Base-by-base conservation (phyloP, 2,888 invertebrate genomes). In the Coremacera marginata region DNA sequence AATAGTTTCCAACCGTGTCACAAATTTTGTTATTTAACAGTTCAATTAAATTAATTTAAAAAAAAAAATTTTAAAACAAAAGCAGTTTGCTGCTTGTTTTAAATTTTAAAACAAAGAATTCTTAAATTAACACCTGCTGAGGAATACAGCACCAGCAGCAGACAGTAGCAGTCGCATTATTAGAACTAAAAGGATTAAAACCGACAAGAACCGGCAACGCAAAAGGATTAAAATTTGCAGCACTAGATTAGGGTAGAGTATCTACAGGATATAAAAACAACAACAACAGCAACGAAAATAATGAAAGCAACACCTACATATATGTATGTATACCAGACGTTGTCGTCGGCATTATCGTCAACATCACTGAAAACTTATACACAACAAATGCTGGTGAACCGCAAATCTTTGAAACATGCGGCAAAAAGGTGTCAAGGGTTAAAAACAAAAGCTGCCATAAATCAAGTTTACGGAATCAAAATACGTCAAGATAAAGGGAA, bases 361-460 rank as follows among this genome's bases (percentile, higher is more conserved):
- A 0, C 44, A n/a, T 19, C 9, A 19, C 0, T 49, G 25, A n/a
- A 19, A 49, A 27, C 49, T 67, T 19, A 22, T 25, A 49, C 44
- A 14, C 19, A 22, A 25, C n/a, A 67, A 67, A 49, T 49, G 22
- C 67, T 19, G 68, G 51, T 51, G 68, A 68, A 68, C 60, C 34
- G 37, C 37, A 71, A 49, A 44, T 5, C 68, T 4, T 51, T 19
- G 55, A 49, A 19, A 55, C 55, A 70, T 52, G 22, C 51, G 52
- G 25, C 16, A 51, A 37, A 11, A 60, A 60, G 25, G 72, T 62
- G 72, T 62, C 27, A 72, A 72, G 72, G 72, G 72, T 72, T 72
- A 60, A 62, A n/a, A 62, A 14, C 22, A 44, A 19, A 52, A 52
- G 16, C 31, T 31, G 67, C 9, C 67, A 67, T 74, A 74, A 74